phyloP scores from a whole-genome alignment of 2,888 invertebrate genomes.

The Syritta pipiens region DNA sequence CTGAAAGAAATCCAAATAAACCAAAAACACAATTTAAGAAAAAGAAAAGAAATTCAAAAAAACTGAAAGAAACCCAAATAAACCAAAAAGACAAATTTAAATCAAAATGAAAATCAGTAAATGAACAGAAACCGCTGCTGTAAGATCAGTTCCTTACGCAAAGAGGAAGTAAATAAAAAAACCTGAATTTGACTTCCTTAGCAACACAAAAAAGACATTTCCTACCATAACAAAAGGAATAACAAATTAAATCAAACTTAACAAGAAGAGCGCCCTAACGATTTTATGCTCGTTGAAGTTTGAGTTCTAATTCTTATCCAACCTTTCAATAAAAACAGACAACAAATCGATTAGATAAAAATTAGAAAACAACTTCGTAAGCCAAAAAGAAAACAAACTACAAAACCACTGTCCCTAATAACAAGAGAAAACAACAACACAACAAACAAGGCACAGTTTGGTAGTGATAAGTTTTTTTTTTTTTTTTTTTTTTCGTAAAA shows the following conservation, averaged over 20 bases:
- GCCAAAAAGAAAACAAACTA: neutral
- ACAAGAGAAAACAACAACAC: constrained; percentile 16
- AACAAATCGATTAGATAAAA: constrained; percentile 3
- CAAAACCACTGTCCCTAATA: constrained; percentile 64
- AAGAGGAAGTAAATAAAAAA: neutral
- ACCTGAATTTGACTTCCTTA: neutral
- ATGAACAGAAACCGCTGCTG: neutral
- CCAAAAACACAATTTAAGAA: neutral
- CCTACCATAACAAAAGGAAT: neutral
- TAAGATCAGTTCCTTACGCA: no score
- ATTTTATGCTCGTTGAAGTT: neutral
- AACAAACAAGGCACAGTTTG: constrained; percentile 67
- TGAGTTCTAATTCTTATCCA: constrained; percentile 1
- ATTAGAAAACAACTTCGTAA: constrained; percentile 18
- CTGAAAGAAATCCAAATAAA: neutral
- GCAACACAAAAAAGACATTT: neutral
- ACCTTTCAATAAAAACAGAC: neutral
- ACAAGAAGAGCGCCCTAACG: neutral
- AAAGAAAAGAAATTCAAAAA: neutral
- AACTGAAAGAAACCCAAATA: neutral
- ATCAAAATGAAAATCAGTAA: neutral
- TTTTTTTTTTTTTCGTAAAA: constrained; percentile 9
- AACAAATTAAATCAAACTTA: constrained; percentile 6
- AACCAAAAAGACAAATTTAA: neutral
- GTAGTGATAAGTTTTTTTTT: no score